Evolutionary conservation across 2,888 invertebrate genomes (phyloP).

Genomic region (Synergus umbraculus): DNA sequence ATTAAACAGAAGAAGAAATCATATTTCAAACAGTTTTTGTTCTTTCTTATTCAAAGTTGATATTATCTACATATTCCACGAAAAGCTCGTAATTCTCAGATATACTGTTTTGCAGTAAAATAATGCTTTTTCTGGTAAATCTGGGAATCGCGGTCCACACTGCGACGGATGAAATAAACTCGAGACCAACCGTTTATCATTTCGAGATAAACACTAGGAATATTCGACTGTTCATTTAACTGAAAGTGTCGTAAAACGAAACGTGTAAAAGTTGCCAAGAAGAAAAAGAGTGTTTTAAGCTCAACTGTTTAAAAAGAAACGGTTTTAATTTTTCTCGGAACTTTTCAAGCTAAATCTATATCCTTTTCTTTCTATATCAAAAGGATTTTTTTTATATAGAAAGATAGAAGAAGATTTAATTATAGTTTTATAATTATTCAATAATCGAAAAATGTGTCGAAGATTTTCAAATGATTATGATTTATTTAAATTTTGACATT

Average conservation of each 20-base stretch:
- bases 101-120: background rate
- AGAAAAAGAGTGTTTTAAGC: background rate
- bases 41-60: background rate
- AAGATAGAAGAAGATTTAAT: too few relatives aligned
- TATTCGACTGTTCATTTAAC: background rate
- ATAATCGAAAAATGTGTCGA: too few relatives aligned
- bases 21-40: background rate
- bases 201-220: background rate
- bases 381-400: too few relatives aligned
- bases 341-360: too few relatives aligned
- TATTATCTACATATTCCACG: background rate
- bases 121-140: background rate
- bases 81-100: background rate
- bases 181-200: conserved; percentile 7
- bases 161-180: background rate
- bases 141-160: background rate
- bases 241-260: background rate
- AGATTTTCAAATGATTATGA: background rate
- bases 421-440: too few relatives aligned
- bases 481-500: background rate
- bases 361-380: too few relatives aligned
- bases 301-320: background rate
- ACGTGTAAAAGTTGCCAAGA: background rate
- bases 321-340: too few relatives aligned
- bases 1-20: background rate